phyloP scores from a whole-genome alignment of 2,888 invertebrate species.

The Melangyna quadrimaculata region DNA sequence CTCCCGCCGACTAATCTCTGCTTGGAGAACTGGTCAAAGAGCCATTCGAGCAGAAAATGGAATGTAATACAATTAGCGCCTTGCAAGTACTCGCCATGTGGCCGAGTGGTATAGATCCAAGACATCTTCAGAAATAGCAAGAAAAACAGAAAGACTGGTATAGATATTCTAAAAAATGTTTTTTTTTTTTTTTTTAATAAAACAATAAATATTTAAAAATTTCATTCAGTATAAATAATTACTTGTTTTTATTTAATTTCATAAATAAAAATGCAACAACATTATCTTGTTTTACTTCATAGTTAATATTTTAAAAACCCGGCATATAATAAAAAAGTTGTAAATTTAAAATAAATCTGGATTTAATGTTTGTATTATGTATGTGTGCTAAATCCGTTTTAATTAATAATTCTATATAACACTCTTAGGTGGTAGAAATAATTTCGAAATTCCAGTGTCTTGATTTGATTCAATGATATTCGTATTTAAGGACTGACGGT shows the following conservation, averaged over 20 bases:
- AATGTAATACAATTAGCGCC: no score
- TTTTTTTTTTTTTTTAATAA: not conserved
- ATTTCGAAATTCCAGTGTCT: slow-evolving; percentile 76
- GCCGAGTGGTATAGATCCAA: no score
- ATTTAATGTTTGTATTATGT: slow-evolving; percentile 33
- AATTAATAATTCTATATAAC: slow-evolving; percentile 53
- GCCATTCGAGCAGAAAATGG: no score
- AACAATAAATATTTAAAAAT: not conserved
- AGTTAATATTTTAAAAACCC: slow-evolving; percentile 59
- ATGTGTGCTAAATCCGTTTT: slow-evolving; percentile 39
- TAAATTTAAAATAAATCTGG: slow-evolving; percentile 61
- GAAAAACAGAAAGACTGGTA: no score
- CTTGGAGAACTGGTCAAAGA: no score
- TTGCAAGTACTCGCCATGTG: no score
- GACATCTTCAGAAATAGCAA: no score
- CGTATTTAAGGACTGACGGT: slow-evolving; percentile 49
- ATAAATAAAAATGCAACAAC: slow-evolving; percentile 71
- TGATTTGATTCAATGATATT: slow-evolving; percentile 78
- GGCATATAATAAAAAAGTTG: slow-evolving; percentile 62
- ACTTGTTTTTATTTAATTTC: slow-evolving; percentile 67
- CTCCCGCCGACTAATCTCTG: no score
- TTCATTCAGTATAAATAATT: slow-evolving; percentile 68
- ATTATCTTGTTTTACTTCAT: slow-evolving; percentile 47
- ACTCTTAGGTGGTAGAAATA: slow-evolving; percentile 75
- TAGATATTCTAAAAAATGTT: not conserved